A percentile compares a stretch with the other conserved stretches of the same genome.
Evolutionary conservation across 2,797 vertebrate genomes (phyloP).

Genomic region (Pantherophis alleghaniensis): DNA sequence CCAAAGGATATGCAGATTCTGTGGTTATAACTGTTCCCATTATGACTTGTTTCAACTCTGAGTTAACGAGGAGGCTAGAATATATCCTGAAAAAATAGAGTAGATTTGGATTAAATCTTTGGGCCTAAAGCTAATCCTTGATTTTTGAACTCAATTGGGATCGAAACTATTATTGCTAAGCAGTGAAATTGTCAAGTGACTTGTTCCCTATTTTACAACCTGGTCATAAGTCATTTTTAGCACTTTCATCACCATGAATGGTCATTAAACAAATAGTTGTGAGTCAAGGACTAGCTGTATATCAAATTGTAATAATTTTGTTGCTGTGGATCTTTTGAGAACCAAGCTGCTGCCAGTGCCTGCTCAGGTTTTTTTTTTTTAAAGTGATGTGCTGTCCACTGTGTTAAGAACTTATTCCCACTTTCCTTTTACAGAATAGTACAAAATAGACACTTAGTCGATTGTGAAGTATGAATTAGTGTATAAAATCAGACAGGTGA

Average conservation of each 20-base stretch:
- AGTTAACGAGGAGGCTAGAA: not conserved
- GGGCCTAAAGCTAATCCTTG: not conserved
- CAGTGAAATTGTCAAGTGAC: not conserved
- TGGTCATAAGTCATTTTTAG: not conserved
- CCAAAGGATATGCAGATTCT: not conserved
- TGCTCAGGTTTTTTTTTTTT: not conserved
- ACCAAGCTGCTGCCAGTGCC: not conserved
- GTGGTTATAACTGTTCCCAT: not conserved
- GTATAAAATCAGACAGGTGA: not conserved
- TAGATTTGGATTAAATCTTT: not conserved
- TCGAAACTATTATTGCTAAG: not conserved
- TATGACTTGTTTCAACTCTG: not conserved
- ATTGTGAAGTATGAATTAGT: not conserved
- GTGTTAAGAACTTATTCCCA: not conserved
- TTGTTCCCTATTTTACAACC: not conserved
- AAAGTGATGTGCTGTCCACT: too few species aligned
- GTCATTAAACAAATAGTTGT: not conserved
- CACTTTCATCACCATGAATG: not conserved
- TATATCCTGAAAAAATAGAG: too few species aligned
- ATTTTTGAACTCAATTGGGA: not conserved
- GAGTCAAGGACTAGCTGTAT: not conserved
- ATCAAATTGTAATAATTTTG: not conserved
- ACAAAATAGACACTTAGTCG: not conserved
- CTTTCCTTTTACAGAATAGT: not conserved
- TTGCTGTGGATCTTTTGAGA: not conserved